A percentile compares a stretch with the other conserved stretches of the same genome.
Conservation (phyloP, 2,888 invertebrate genomes). For the Scrobipalpa costella region DNA sequence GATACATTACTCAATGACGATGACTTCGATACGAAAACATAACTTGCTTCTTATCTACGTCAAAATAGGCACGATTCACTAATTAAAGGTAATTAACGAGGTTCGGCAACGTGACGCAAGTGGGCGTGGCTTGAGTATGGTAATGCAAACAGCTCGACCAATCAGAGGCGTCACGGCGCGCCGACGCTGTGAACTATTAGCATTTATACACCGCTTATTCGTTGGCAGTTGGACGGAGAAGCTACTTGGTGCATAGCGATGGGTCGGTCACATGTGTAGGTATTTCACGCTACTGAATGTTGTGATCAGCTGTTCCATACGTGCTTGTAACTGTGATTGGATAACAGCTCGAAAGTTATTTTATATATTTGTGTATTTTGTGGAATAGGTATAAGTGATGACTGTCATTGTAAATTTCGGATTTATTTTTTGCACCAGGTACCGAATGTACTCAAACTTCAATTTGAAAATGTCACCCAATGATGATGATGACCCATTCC, state of each 20-base stretch:
- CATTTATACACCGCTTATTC: slow-evolving; percentile 79
- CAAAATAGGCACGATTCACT: slow-evolving; percentile 63
- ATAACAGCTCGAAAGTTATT: neutral
- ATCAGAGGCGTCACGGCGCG: slow-evolving; percentile 69
- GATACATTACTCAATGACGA: neutral
- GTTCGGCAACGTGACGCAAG: slow-evolving; percentile 71
- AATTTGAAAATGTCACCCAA: no score
- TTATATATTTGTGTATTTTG: neutral
- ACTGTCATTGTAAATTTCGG: no score
- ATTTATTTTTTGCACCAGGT: no score
- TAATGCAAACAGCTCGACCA: slow-evolving; percentile 75
- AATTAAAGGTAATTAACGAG: slow-evolving; percentile 74
- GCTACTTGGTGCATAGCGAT: slow-evolving; percentile 46
- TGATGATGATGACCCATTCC: no score
- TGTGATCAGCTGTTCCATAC: neutral
- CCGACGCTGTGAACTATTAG: slow-evolving; percentile 79
- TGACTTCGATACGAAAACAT: neutral
- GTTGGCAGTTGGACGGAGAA: slow-evolving; percentile 50
- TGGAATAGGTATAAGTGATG: no score
- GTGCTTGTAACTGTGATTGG: neutral
- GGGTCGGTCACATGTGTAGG: slow-evolving; percentile 33
- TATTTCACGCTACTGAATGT: neutral
- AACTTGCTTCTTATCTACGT: neutral
- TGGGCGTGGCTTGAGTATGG: slow-evolving; percentile 76
- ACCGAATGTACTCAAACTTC: no score